Evolutionary conservation across 2,888 invertebrate species (phyloP).

Genomic region (Drosophila limbata): DNA sequence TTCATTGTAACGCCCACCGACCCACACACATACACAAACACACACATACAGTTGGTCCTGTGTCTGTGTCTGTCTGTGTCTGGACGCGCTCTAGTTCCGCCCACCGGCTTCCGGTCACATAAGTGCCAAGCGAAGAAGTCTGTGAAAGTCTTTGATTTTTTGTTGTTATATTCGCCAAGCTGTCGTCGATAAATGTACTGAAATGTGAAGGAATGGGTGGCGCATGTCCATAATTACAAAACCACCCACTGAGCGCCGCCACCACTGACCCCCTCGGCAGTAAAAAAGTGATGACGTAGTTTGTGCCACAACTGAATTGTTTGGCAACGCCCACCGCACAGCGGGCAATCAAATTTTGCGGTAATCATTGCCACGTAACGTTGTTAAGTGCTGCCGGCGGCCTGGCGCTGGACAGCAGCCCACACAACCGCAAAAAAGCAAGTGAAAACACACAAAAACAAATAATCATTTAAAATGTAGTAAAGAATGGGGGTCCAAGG

Average conservation of each 20-base stretch:
- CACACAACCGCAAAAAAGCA: conserved; percentile 3
- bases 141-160: conserved; percentile 52
- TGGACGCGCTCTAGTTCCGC: conserved; percentile 80
- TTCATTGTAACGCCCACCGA: conserved; percentile 63
- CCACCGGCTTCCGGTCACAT: conserved; percentile 75
- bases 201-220: conserved; percentile 61
- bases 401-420: conserved; percentile 36
- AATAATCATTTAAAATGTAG: not conserved
- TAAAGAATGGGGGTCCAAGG: not conserved
- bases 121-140: conserved; percentile 63
- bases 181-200: conserved; percentile 54
- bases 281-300: conserved; percentile 80
- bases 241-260: conserved; percentile 66
- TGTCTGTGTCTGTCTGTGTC: conserved; percentile 72
- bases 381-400: conserved; percentile 50
- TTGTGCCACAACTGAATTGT: conserved; percentile 74
- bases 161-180: conserved; percentile 55
- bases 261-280: conserved; percentile 24
- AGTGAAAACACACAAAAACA: not conserved
- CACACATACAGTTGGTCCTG: conserved; percentile 36
- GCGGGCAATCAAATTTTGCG: conserved; percentile 61
- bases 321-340: conserved; percentile 75
- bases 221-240: conserved; percentile 77
- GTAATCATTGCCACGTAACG: conserved; percentile 63
- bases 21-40: conserved; percentile 13